Evolutionary conservation across 2,797 vertebrate genomes (phyloP).

Genomic region (Sebastes matsubarae): DNA sequence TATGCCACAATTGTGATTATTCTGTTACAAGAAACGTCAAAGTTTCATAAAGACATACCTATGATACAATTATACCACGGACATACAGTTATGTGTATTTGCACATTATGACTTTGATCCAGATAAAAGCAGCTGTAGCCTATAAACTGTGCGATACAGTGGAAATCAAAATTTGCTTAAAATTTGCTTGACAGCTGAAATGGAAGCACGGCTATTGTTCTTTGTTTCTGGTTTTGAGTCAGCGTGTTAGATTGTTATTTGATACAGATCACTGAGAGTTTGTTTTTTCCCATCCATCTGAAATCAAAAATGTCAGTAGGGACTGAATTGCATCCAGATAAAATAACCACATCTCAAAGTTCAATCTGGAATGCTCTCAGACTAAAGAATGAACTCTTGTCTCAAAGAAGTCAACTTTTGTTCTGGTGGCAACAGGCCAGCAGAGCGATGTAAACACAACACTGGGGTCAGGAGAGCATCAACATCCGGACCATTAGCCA

Average conservation of each 20-base stretch:
- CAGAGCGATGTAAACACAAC: slow-evolving; percentile 39
- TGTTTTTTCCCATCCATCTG: neutral
- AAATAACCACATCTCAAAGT: neutral
- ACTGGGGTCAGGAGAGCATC: slow-evolving; percentile 27
- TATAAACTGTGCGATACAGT: too few species aligned
- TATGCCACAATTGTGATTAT: too few species aligned
- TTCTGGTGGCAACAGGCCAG: neutral
- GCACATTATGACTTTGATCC: too few species aligned
- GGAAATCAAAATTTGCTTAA: too few species aligned
- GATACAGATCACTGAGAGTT: neutral
- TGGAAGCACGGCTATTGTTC: neutral
- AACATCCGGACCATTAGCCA: slow-evolving; percentile 6
- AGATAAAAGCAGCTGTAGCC: too few species aligned
- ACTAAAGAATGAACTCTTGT: neutral
- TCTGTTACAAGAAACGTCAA: too few species aligned
- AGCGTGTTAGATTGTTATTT: too few species aligned
- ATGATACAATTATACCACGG: too few species aligned
- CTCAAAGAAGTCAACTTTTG: neutral
- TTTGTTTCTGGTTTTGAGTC: neutral
- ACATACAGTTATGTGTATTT: too few species aligned
- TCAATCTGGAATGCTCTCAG: neutral
- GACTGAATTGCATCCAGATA: neutral
- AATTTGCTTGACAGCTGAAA: too few species aligned
- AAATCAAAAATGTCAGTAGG: neutral
- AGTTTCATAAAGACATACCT: too few species aligned